Conservation (phyloP, 2,113 vertebrate species). For the Dromaius novaehollandiae region DNA sequence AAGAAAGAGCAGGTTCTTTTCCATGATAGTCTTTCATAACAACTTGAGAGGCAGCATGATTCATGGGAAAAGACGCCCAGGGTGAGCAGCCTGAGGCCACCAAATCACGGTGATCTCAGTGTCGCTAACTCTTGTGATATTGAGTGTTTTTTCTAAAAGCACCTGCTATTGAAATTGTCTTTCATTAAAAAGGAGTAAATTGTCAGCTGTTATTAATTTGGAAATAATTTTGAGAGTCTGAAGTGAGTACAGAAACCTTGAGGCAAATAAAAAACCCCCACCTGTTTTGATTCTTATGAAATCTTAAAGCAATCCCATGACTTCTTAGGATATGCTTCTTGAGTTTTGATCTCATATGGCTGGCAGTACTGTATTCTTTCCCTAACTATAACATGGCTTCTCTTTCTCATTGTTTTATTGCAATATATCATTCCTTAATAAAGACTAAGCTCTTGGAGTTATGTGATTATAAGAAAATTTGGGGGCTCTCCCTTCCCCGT, state of each 20-base stretch:
- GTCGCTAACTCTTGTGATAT: neutral
- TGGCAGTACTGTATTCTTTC: neutral
- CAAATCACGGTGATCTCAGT: neutral
- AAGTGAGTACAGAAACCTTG: neutral
- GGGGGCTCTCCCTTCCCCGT: neutral
- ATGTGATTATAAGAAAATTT: neutral
- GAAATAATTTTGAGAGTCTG: neutral
- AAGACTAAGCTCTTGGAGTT: neutral
- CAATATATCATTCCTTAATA: neutral
- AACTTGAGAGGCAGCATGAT: neutral
- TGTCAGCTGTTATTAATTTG: neutral
- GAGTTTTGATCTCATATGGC: neutral
- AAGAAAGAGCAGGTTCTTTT: neutral
- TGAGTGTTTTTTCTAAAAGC: neutral
- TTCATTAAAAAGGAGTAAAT: neutral
- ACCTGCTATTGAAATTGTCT: neutral
- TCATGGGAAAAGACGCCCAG: neutral
- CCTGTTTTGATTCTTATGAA: neutral
- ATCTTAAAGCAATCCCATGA: neutral
- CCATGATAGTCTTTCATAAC: neutral
- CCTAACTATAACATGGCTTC: neutral
- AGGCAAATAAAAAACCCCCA: neutral
- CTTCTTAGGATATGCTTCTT: neutral
- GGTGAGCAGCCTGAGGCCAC: neutral
- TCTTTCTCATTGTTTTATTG: neutral